Evolutionary conservation across 2,888 invertebrate species (phyloP).

Genomic region (Lottia scabra): DNA sequence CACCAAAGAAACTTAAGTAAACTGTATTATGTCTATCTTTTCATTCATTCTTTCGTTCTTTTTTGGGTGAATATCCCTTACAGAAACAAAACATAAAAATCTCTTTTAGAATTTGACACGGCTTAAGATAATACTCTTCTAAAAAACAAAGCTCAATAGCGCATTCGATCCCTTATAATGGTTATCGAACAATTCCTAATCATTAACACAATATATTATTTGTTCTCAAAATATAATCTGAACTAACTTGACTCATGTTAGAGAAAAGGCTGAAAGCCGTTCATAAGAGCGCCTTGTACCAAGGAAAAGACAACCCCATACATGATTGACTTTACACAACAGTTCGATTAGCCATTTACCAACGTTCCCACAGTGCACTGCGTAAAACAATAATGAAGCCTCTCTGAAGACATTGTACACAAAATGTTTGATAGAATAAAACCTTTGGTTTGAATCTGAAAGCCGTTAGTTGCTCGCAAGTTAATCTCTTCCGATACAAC

Average conservation of each 20-base stretch:
- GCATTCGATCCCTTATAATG: too few species aligned
- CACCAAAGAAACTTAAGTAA: too few species aligned
- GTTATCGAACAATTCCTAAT: too few species aligned
- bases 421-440: conserved; percentile 1
- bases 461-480: conserved; percentile 2
- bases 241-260: conserved; percentile 4
- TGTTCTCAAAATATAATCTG: background rate
- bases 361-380: background rate
- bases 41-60: too few species aligned
- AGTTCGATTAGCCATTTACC: background rate
- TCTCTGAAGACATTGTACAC: conserved; percentile 1
- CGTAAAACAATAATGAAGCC: background rate
- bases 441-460: background rate
- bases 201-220: background rate
- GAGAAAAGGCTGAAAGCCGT: background rate
- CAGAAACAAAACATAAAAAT: too few species aligned
- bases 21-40: too few species aligned
- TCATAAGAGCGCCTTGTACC: background rate
- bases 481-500: conserved; percentile 3
- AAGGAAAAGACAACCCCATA: conserved; percentile 5
- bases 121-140: too few species aligned
- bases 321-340: background rate
- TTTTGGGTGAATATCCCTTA: too few species aligned
- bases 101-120: too few species aligned
- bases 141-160: too few species aligned